Conservation (phyloP, 2,113 vertebrate species). For the Bothrops jararaca region DNA sequence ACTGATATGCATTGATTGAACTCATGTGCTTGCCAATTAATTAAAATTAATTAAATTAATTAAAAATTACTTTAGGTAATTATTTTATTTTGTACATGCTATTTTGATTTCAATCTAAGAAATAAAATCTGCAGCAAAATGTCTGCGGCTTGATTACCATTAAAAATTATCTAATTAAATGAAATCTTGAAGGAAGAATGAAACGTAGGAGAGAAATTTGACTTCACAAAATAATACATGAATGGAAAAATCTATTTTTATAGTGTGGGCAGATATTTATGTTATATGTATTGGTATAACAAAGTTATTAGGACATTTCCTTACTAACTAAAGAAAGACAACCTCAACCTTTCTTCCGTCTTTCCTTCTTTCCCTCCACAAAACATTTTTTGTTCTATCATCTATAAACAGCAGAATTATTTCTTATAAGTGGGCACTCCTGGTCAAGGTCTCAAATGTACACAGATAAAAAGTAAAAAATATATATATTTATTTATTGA, state of each 20-base stretch:
- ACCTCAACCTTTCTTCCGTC: neutral
- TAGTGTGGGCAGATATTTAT: neutral
- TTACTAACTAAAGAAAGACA: neutral
- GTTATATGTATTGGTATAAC: neutral
- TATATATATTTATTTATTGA: neutral
- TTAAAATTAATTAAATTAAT: neutral
- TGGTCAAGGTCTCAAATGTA: neutral
- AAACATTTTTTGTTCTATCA: neutral
- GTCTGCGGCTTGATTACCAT: neutral
- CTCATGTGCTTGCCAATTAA: neutral
- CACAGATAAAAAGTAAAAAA: neutral
- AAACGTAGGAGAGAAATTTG: neutral
- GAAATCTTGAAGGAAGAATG: neutral
- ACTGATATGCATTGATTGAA: neutral
- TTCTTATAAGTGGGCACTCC: neutral
- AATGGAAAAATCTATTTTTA: neutral
- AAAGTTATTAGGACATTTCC: neutral
- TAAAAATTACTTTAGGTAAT: neutral
- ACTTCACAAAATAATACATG: neutral
- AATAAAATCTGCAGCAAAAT: neutral
- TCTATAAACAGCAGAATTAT: neutral
- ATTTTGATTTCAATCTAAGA: neutral
- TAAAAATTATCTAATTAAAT: neutral
- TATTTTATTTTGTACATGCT: neutral
- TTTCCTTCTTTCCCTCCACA: neutral